Base-by-base conservation (phyloP, 2,888 invertebrate species). In the Dinocampus coccinellae region DNA sequence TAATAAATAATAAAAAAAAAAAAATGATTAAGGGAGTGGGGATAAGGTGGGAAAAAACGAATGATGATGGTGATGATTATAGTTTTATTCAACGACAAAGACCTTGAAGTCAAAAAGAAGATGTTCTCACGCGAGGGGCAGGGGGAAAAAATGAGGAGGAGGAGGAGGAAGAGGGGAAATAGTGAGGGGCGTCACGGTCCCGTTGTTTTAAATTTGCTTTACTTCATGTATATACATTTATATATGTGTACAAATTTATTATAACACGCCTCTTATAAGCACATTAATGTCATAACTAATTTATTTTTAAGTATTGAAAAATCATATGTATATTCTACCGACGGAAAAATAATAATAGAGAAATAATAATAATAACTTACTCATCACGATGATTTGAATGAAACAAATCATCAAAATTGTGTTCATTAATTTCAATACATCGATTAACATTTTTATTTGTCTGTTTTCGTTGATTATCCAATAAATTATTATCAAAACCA, bases 341-440 rank as follows among this genome's bases (percentile, higher is more conserved):
- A 63, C 16, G 24, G n/a, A 26, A 52, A 65, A 39, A 36, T 24
- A 26, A 60, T 26, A 47, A 60, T 10, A 20, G 0, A 1, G 16
- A 47, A n/a, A 58, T 39, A 39, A 39, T 55, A 26, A 36, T 33
- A 24, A 55, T 13, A 24, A 82, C 82, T 82, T 81, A 82, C 82
- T 80, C 80, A 72, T 78, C 77, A 57, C 77, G 77, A 73, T 79
- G 80, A 62, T 78, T 77, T n/a, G 79, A 75, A 52, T 81, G 79
- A 52, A 83, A 73, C 63, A 82, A 72, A 39, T 78, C 78, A 73
- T 83, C 82, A 69, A 82, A 74, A 74, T 81, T 82, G 63, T 81
- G 81, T 57, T 83, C 83, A 34, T 79, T 81, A 70, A 81, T 74
- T 42, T 79, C 72, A 72, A 76, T 57, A 70, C 73, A 71, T 67